phyloP scores from a whole-genome alignment of 1,140 invertebrate species.

The Ips nitidus region DNA sequence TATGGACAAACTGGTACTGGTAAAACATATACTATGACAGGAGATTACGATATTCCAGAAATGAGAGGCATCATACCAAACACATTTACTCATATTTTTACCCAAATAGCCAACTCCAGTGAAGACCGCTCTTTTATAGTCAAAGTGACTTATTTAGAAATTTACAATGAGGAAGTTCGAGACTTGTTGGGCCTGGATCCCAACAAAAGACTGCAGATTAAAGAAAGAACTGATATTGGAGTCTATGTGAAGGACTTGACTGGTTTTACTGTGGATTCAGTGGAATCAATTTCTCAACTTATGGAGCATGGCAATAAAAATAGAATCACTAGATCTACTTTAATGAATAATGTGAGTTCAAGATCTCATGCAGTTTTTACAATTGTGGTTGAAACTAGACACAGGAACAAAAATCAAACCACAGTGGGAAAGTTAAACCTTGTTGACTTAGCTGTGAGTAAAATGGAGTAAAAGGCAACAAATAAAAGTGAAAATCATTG shows the following conservation, averaged over 20 bases:
- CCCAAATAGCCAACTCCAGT: slow-evolving; percentile 80
- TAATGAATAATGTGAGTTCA: slow-evolving; percentile 99
- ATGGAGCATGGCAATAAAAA: slow-evolving; percentile 91
- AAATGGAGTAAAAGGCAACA: slow-evolving; percentile 27
- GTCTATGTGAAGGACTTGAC: slow-evolving; percentile 94
- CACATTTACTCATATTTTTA: slow-evolving; percentile 96
- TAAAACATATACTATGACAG: slow-evolving; percentile 96
- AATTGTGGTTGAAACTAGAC: slow-evolving; percentile 94
- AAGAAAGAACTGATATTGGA: slow-evolving; percentile 82
- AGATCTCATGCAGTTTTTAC: slow-evolving; percentile 98
- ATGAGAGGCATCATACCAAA: slow-evolving; percentile 92
- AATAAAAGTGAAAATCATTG: background rate
- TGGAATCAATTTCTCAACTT: slow-evolving; percentile 86
- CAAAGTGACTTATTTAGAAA: slow-evolving; percentile 91
- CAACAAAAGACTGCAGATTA: slow-evolving; percentile 69
- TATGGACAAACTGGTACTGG: slow-evolving; percentile 98
- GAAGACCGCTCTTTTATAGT: slow-evolving; percentile 85
- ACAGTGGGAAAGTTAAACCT: slow-evolving; percentile 74
- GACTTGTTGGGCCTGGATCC: slow-evolving; percentile 84
- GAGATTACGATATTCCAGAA: slow-evolving; percentile 77
- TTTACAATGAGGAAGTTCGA: slow-evolving; percentile 93
- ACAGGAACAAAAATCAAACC: slow-evolving; percentile 71
- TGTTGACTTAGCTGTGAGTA: slow-evolving; percentile 69
- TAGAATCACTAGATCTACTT: slow-evolving; percentile 81
- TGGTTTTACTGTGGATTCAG: slow-evolving; percentile 81